These are phyloP conservation scores for Drosophila percnosoma DNA, from an alignment of 2,888 invertebrate genomes.

Conservation along the genomic window DNA sequence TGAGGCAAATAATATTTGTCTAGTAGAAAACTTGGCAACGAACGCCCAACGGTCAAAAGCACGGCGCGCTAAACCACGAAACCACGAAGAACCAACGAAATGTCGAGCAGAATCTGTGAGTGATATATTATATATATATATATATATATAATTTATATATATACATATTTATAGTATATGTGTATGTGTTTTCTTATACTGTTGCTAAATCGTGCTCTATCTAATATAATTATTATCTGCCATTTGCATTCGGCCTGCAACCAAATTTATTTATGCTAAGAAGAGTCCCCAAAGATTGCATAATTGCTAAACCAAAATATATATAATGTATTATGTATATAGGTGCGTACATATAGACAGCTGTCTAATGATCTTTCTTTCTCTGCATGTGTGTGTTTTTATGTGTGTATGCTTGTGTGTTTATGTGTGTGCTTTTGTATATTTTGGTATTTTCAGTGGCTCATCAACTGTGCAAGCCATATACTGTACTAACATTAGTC, in stretches of 20 bases:
- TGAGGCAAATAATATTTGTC: slow-evolving; percentile 67
- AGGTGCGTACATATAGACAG: slow-evolving; percentile 36
- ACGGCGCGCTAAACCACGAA: slow-evolving; percentile 54
- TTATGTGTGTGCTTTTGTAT: slow-evolving; percentile 41
- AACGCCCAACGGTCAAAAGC: slow-evolving; percentile 59
- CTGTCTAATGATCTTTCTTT: slow-evolving; percentile 36
- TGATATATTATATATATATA: slow-evolving; percentile 23
- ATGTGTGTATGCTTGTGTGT: slow-evolving; percentile 12
- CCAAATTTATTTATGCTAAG: slow-evolving; percentile 45
- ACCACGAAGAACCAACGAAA: slow-evolving; percentile 51
- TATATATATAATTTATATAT: slow-evolving; percentile 9
- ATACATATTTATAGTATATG: slow-evolving; percentile 19
- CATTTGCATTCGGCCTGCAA: slow-evolving; percentile 38
- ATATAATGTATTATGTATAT: slow-evolving; percentile 29
- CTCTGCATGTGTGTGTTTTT: slow-evolving; percentile 13
- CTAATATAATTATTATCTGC: slow-evolving; percentile 64
- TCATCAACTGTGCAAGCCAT: slow-evolving; percentile 39
- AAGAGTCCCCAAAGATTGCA: slow-evolving; percentile 68
- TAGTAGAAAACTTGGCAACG: slow-evolving; percentile 77
- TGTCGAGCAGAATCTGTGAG: slow-evolving; percentile 73
- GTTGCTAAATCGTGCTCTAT: slow-evolving; percentile 39
- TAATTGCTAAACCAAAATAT: slow-evolving; percentile 64
- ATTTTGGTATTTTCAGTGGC: slow-evolving; percentile 57
- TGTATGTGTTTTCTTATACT: slow-evolving; percentile 25
- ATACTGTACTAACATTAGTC: background rate